Base-by-base conservation (phyloP, 2,113 vertebrate species). In the Sigmodon hispidus region DNA sequence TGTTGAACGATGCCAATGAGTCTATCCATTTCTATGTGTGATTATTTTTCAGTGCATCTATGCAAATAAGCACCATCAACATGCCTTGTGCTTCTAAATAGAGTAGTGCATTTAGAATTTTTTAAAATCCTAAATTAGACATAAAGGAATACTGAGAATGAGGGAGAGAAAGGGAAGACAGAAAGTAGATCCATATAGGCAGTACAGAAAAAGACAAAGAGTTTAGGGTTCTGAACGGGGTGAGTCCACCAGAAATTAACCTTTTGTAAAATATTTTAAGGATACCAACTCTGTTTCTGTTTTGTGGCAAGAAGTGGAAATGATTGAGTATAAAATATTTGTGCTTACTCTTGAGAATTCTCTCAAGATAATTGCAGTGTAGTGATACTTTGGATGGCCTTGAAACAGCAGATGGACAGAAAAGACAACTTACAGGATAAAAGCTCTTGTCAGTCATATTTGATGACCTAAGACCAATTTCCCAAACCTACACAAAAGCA, bases 1-100 rank as follows among this genome's bases (percentile, higher is more conserved):
- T 67, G 84, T 91, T 89, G 43, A 92, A 98, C 96, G 87, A 94
- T 75, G 87, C 29, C 81, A 87, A 89, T 31, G 22, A 36, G 13
- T 84, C 50, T 59, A 55, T 95, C 98, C 95, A 87, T 87, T 97
- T 96, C 67, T 89, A 52, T 84, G 55, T 91, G 92, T 81, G 67
- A 96, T 92, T 94, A 81, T 83, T 79, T 94, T 87, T 80, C 57
- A 34, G 2, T 40, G 29, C 87, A 91, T n/a, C 45, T 91, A 63
- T 95, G 6, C 5, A 96, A 94, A 94, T 92, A n/a, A 89, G 7
- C 43, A 91, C 50, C 73, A 96, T 79, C 69, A 73, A 92, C 80
- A 91, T 83, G 81, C 70, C 70, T 55, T 48, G 94, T 63, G 75
- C 4, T 88, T 96, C 80, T 91, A n/a, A 95, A 90, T 29, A 63